Evolutionary conservation across 2,113 vertebrate genomes (phyloP).

Genomic region (Phainopepla nitens): DNA sequence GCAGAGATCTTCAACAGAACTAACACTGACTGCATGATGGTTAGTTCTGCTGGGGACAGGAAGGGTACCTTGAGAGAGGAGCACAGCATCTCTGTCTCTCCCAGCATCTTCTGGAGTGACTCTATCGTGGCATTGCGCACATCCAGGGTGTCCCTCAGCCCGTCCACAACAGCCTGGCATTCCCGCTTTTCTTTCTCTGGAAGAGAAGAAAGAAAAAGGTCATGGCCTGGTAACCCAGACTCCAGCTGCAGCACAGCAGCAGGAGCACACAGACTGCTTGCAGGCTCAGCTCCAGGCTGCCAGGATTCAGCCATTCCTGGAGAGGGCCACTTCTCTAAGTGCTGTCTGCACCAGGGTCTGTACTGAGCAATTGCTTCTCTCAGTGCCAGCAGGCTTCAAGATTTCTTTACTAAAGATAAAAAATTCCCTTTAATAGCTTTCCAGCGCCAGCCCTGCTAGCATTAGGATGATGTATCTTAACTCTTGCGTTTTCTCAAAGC

Average conservation of each 20-base stretch:
- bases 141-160: constrained; percentile 81
- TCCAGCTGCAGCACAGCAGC: background rate
- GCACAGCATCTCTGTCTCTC: constrained; percentile 86
- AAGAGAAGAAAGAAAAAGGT: background rate
- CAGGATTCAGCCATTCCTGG: background rate
- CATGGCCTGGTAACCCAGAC: background rate
- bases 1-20: background rate
- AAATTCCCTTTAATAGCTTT: constrained; percentile 31
- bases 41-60: background rate
- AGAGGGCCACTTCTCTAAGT: background rate
- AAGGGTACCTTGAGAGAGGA: constrained; percentile 82
- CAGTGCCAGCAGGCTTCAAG: constrained; percentile 19
- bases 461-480: constrained; percentile 39
- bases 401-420: constrained; percentile 46
- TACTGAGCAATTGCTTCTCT: background rate
- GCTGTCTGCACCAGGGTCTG: background rate
- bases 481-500: background rate
- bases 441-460: constrained; percentile 16
- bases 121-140: constrained; percentile 84
- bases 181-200: constrained; percentile 86
- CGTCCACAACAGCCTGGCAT: constrained; percentile 77
- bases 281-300: background rate
- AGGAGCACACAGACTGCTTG: background rate
- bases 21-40: background rate
- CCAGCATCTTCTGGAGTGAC: constrained; percentile 74